Evolutionary conservation across 2,888 invertebrate genomes (phyloP), one percentile per base, ranked within the genome.

Genomic region (Schrankia costaestrigalis): DNA sequence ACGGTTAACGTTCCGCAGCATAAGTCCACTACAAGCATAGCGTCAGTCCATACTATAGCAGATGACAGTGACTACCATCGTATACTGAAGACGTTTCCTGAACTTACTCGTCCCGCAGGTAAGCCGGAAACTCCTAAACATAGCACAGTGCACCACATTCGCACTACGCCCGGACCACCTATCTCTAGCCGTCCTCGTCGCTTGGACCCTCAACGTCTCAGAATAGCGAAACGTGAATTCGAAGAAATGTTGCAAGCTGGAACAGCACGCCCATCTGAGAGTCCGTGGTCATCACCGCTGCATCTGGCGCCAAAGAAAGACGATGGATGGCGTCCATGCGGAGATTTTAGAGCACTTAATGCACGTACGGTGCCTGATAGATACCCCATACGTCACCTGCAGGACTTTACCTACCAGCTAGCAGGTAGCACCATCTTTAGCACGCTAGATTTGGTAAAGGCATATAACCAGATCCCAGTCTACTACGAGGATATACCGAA

Each of bases 261-360:
- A 1, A 28, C 31, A 15, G 37, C 37, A 7, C 18, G 15, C 8
- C 17, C 19, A 2, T 37, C 36, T 1, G 31, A 31, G 4, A 36
- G 36, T 10, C 31, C 31, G 1, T 36, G 36, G 31, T 11, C 36
- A 1, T 36, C 37, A 3, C 28, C 37, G 3, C 17, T 37, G 1
- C 37, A 37, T 7, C 25, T 37, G 7, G 30, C 29, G 0, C 21
- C 11, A 1, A 37, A 37, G n/a, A 37, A 32, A 7, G 8, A 37
- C 26, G 19, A 32, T 10, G 25, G 25, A 3, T 37, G 37, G 37
- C 37, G 37, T 12, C 37, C 37, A 8, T 37, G 37, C 7, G 36
- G 36, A 1, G 35, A 35, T 7, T 35, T 30, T 7, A 24, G 35
- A 8, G 9, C 15, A 3, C n/a, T 29, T 3, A 35, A 35, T 11